Base-by-base conservation (phyloP, 2,797 vertebrate genomes). In the Delichon dasypus region DNA sequence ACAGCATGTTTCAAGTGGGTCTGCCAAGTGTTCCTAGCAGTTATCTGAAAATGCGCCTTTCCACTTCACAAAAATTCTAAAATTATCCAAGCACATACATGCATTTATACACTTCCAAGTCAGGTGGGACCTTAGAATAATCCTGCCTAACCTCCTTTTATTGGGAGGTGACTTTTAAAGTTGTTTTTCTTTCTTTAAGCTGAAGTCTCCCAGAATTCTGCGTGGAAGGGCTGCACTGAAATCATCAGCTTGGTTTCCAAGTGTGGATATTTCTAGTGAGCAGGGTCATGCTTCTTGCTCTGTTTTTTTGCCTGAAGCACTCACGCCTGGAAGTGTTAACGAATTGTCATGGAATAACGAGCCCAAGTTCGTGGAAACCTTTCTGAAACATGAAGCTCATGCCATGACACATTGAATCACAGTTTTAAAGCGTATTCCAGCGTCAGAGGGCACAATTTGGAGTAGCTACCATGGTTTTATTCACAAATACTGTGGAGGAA, bases 51-150 rank as follows among this genome's bases (percentile, higher is more conserved):
- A 81, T 78, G 34, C 60, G 76, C 71, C 64, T 81, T 80, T 51
- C 48, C 47, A 51, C 87, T 92, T 78, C 4, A 84, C 30, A 78
- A 67, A 91, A 96, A 66, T 74, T 72, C 72, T 51, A n/a, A 88
- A 89, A 89, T 95, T 89, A 91, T 84, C 93, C 87, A n/a, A 81
- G 77, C 79, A 19, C 23, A 58, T 27, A 5, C 42, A 61, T 9
- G 16, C 29, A 45, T 72, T 72, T 92, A 58, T 80, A 57, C 55
- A 73, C 70, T 91, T 89, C 82, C 79, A 88, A 65, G 62, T 90
- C 93, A 95, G 89, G 91, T 96, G 94, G 89, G 91, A 93, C 79
- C 62, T 95, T 78, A 55, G 19, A 93, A 94, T 78, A 94, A 95
- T 75, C 50, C 26, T 32, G 32, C 16, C 51, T 86, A 94, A 88